Percentiles rank a stretch among this genome's conserved stretches.
These are phyloP conservation scores for Drosophila malerkotliana DNA, from an alignment of 1,140 invertebrate genomes.

Conservation along the genomic window DNA sequence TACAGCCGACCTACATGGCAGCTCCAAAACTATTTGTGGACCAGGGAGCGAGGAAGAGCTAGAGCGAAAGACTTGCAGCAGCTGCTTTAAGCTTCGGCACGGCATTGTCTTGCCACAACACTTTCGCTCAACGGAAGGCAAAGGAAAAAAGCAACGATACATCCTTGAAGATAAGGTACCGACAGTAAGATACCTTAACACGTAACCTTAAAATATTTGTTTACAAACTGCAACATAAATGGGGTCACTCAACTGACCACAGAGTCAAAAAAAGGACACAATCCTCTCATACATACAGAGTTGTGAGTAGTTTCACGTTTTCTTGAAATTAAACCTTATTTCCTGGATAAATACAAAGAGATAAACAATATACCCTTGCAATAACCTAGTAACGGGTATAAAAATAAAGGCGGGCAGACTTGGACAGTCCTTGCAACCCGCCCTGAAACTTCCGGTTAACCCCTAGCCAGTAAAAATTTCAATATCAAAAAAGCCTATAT, in stretches of 20 bases:
- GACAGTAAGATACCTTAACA: not conserved
- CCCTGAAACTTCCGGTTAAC: conserved; percentile 10
- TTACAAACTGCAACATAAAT: not conserved
- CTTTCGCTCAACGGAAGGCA: conserved; percentile 35
- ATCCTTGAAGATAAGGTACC: not conserved
- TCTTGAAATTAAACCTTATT: too few relatives aligned
- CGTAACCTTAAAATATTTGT: too few relatives aligned
- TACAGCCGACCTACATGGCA: conserved; percentile 53
- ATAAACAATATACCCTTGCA: not conserved
- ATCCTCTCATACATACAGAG: too few relatives aligned
- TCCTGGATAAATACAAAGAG: not conserved
- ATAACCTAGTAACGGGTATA: not conserved
- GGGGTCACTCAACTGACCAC: not conserved
- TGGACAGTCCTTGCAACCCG: conserved; percentile 11
- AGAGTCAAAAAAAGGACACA: too few relatives aligned
- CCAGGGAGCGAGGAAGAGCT: not conserved
- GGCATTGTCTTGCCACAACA: conserved; percentile 58
- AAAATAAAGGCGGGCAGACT: conserved; percentile 7
- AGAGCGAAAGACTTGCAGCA: conserved; percentile 26
- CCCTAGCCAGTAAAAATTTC: too few relatives aligned
- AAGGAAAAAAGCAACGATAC: conserved; percentile 13
- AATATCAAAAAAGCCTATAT: too few relatives aligned
- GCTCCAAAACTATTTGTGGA: conserved; percentile 5
- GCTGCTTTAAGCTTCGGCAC: conserved; percentile 52
- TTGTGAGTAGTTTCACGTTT: too few relatives aligned